Evolutionary conservation across 2,888 invertebrate species (phyloP).

Genomic region (Drosophila anceps): DNA sequence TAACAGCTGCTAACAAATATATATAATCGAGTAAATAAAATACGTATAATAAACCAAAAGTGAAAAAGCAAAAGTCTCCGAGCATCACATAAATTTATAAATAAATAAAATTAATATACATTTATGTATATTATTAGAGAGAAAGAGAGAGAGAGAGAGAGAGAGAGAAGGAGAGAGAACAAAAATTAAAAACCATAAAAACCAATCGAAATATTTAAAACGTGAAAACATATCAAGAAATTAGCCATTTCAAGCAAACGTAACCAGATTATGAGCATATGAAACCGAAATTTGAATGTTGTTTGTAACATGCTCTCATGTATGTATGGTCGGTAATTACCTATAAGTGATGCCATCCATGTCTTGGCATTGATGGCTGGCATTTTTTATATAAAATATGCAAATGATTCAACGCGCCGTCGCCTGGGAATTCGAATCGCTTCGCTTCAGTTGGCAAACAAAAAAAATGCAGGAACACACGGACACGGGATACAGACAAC

Average conservation of each 20-base stretch:
- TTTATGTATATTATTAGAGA: slow-evolving; percentile 22
- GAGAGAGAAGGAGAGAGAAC: not conserved
- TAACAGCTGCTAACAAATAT: slow-evolving; percentile 10
- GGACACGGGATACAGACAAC: slow-evolving; percentile 18
- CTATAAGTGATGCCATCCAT: slow-evolving; percentile 42
- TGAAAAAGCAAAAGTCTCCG: slow-evolving; percentile 12
- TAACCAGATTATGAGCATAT: slow-evolving; percentile 16
- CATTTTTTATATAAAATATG: slow-evolving; percentile 51
- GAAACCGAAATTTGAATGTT: slow-evolving; percentile 11
- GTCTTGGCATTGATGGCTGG: slow-evolving; percentile 57
- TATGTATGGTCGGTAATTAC: slow-evolving; percentile 44
- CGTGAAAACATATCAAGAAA: slow-evolving; percentile 68
- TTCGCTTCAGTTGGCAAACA: slow-evolving; percentile 17
- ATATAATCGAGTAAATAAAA: slow-evolving; percentile 26
- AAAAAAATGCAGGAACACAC: slow-evolving; percentile 26
- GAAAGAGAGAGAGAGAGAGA: not conserved
- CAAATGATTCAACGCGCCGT: slow-evolving; percentile 42
- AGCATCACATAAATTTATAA: slow-evolving; percentile 66
- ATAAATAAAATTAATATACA: slow-evolving; percentile 72
- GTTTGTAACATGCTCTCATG: slow-evolving; percentile 4
- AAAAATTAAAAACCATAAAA: slow-evolving; percentile 28
- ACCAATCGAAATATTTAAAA: slow-evolving; percentile 28
- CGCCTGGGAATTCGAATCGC: slow-evolving; percentile 40
- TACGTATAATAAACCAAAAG: slow-evolving; percentile 21
- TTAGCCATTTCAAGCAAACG: slow-evolving; percentile 44